A percentile compares a stretch with the other conserved stretches of the same genome.
Conservation (phyloP, 2,113 vertebrate species). For the Penelope pileata region DNA sequence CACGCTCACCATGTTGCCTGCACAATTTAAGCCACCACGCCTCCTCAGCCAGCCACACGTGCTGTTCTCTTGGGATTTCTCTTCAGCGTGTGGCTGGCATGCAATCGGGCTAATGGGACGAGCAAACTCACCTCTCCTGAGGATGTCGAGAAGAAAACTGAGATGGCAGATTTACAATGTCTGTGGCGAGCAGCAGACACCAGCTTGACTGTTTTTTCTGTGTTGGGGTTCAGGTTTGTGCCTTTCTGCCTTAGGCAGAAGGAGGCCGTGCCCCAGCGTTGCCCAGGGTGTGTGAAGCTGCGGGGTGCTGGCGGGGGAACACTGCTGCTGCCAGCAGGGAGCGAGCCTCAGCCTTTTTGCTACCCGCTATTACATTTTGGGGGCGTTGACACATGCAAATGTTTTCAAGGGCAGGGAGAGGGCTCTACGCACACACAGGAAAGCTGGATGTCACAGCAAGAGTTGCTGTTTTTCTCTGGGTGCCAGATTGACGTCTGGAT, state of each 20-base stretch:
- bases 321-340: not conserved
- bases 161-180: not conserved
- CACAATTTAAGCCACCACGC: not conserved
- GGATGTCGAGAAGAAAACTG: not conserved
- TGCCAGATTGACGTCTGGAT: not conserved
- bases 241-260: accelerated
- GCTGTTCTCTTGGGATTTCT: not conserved
- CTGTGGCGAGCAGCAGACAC: not conserved
- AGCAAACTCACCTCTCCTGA: not conserved
- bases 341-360: not conserved
- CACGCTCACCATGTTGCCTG: not conserved
- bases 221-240: not conserved
- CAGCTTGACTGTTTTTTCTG: not conserved
- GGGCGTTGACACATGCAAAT: not conserved
- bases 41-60: not conserved
- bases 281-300: not conserved
- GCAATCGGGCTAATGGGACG: not conserved
- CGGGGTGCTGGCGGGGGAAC: not conserved
- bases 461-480: not conserved
- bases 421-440: not conserved
- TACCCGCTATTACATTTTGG: not conserved
- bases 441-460: not conserved
- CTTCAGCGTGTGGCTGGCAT: not conserved
- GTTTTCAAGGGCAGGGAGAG: not conserved
- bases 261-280: not conserved